A percentile compares a stretch with the other conserved stretches of the same genome.
Evolutionary conservation across 2,888 invertebrate species (phyloP).

Genomic region (Teinopalpus imperialis): DNA sequence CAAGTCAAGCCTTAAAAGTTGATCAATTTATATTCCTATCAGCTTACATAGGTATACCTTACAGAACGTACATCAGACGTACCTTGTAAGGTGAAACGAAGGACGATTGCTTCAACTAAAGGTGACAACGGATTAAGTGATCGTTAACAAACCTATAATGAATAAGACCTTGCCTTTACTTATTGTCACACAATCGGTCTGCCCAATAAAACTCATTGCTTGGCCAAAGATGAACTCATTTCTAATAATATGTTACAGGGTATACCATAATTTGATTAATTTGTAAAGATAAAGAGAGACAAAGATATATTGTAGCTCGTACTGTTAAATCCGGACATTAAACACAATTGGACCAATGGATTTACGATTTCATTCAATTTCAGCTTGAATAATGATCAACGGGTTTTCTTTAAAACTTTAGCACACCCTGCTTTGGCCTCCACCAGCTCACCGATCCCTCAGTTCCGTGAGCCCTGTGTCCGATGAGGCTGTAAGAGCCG

Average conservation of each 20-base stretch:
- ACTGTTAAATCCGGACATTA: too few relatives aligned
- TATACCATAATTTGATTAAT: neutral
- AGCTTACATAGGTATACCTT: constrained; percentile 12
- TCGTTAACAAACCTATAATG: constrained; percentile 17
- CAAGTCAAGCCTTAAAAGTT: neutral
- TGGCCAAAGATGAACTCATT: constrained; percentile 7
- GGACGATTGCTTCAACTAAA: constrained; percentile 11
- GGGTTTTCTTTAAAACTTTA: constrained; percentile 42
- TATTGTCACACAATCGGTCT: constrained; percentile 5
- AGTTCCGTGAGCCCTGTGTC: too few relatives aligned
- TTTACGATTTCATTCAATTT: too few relatives aligned
- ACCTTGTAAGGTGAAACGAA: constrained; percentile 16
- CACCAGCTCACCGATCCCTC: too few relatives aligned
- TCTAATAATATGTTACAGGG: constrained; percentile 8
- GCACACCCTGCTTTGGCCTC: constrained; percentile 61
- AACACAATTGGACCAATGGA: too few relatives aligned
- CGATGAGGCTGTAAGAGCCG: too few relatives aligned
- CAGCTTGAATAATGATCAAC: constrained; percentile 36
- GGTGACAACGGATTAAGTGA: constrained; percentile 12
- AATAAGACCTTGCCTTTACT: constrained; percentile 11
- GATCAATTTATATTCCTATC: constrained; percentile 21
- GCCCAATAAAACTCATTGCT: constrained; percentile 10
- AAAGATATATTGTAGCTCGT: neutral
- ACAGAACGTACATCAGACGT: neutral
- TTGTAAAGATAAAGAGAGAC: neutral